Evolutionary conservation across 1,140 invertebrate genomes (phyloP), one percentile per base, ranked within the genome.

Genomic region (Platyscapa corneri): DNA sequence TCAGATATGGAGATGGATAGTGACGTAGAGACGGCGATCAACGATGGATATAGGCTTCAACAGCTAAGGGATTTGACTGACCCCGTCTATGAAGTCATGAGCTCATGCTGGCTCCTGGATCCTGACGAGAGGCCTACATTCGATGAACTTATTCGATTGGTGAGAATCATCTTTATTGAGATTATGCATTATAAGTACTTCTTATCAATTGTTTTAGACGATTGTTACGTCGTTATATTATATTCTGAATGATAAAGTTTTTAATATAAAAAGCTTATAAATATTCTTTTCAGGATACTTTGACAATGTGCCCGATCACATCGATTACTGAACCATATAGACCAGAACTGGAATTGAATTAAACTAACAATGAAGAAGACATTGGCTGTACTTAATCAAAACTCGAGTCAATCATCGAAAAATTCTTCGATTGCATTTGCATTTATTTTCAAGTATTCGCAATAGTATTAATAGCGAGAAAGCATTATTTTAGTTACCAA

Each of bases 91-190:
- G 97, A 97, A 91, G 92, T 97, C 70, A 96, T 97, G 93, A 92
- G 96, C 10, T 96, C 97, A 86, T 98, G 97, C 89, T 98, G 97
- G 97, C 96, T 97, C 89, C 90, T 95, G n/a, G 96, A 97, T 91
- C 94, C 95, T 12, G 96, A 96, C 88, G 97, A 98, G 88, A 94
- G 97, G 87, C 97, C 97, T 20, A 93, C 94, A 34, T 96, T 96
- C 89, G 90, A 93, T 60, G 95, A 95, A 89, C 93, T 96, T 70
- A 91, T 91, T n/a, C 88, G 92, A 91, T 87, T 93, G 90, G 92
- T 93, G 88, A 91, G 86, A 0, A 74, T 23, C n/a, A 46, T 46
- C 12, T 46, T 46, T 46, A 46, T 12, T 46, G 42, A 46, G n/a
- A n/a, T n/a, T n/a, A n/a, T n/a, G n/a, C n/a, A n/a, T n/a, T n/a